Evolutionary conservation across 2,113 vertebrate species (phyloP).

Genomic region (Chamaea fasciata): DNA sequence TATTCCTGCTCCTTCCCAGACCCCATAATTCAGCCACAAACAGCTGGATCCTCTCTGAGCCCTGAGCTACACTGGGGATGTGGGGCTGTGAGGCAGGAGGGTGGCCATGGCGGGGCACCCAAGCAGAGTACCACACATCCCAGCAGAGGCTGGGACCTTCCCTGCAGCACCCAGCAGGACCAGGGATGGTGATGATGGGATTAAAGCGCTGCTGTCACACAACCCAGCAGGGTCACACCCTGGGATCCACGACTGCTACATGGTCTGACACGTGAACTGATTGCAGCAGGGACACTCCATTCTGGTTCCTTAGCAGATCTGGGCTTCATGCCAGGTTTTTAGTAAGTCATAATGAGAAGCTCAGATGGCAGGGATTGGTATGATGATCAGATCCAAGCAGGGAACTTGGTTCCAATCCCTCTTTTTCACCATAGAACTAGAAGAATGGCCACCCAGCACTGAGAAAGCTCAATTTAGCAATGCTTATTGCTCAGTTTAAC

Average conservation of each 20-base stretch:
- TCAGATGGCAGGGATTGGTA: neutral
- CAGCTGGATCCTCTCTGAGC: neutral
- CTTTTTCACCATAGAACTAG: neutral
- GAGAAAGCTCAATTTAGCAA: conserved; percentile 26
- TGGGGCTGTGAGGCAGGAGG: neutral
- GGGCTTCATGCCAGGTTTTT: neutral
- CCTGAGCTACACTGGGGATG: accelerated
- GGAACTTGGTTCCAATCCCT: neutral
- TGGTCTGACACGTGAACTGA: neutral
- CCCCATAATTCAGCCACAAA: neutral
- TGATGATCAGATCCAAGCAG: neutral
- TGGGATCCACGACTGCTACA: neutral
- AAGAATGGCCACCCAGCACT: conserved; percentile 43
- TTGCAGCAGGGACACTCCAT: neutral
- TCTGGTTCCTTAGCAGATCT: neutral
- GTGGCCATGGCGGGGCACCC: neutral
- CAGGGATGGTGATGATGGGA: neutral
- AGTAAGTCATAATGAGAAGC: conserved; percentile 29
- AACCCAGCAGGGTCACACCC: neutral
- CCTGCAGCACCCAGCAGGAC: neutral
- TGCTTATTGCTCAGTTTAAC: conserved; percentile 11
- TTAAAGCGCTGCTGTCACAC: neutral
- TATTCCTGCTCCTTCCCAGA: neutral
- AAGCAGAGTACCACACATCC: accelerated
- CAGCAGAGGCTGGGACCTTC: neutral